Conservation (phyloP, 1,140 invertebrate species). For the Macrobrachium rosenbergii region DNA sequence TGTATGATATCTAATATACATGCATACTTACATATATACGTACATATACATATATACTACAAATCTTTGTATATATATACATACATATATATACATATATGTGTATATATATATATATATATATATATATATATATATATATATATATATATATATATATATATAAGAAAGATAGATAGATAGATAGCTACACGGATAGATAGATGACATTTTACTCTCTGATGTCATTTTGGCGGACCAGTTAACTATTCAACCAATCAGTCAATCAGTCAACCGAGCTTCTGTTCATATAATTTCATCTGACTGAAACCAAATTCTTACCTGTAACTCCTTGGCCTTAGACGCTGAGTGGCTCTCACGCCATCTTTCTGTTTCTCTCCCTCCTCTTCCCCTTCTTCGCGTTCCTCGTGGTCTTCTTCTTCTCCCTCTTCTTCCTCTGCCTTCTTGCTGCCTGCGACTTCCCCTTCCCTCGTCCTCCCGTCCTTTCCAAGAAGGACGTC, state of each 20-base stretch:
- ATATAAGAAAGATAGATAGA: too few relatives aligned
- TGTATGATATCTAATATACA: background rate
- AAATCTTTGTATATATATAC: too few relatives aligned
- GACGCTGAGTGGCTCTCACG: slow-evolving; percentile 40
- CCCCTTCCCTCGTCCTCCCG: background rate
- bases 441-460: background rate
- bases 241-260: too few relatives aligned
- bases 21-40: background rate
- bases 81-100: too few relatives aligned
- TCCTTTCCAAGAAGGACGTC: background rate
- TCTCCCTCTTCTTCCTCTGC: slow-evolving; percentile 1
- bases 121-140: too few relatives aligned
- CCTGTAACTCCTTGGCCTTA: slow-evolving; percentile 56
- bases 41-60: slow-evolving; percentile 14
- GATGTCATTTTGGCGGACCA: too few relatives aligned
- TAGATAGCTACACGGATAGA: too few relatives aligned
- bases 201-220: background rate
- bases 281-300: too few relatives aligned
- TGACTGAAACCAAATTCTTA: background rate
- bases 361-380: slow-evolving; percentile 33
- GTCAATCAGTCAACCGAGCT: too few relatives aligned
- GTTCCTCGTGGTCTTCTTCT: background rate
- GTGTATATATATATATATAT: too few relatives aligned
- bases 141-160: too few relatives aligned
- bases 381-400: background rate